phyloP scores from a whole-genome alignment of 2,888 invertebrate genomes.

The Lysandra coridon region DNA sequence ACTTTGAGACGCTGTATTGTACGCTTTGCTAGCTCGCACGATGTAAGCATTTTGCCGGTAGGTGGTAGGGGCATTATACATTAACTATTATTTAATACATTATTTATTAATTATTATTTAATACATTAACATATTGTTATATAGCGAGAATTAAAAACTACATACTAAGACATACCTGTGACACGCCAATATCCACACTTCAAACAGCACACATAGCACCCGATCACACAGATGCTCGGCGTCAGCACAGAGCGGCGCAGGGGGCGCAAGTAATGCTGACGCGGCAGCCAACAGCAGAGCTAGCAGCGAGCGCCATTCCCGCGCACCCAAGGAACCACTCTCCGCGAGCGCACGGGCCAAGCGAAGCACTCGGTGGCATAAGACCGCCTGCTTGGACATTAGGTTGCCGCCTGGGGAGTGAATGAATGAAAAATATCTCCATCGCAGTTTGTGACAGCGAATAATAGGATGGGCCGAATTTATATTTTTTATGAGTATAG shows the following conservation, averaged over 20 bases:
- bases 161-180: conserved; percentile 59
- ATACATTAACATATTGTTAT: too few species aligned
- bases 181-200: conserved; percentile 84
- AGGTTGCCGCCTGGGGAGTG: conserved; percentile 87
- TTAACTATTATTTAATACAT: too few species aligned
- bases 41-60: too few species aligned
- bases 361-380: conserved; percentile 94
- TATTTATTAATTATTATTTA: too few species aligned
- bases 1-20: too few species aligned
- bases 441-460: neutral
- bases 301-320: conserved; percentile 95
- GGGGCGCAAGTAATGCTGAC: conserved; percentile 94
- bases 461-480: neutral
- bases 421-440: neutral
- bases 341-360: conserved; percentile 86
- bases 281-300: conserved; percentile 91
- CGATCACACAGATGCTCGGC: conserved; percentile 97
- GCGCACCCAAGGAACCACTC: conserved; percentile 83
- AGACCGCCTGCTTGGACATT: conserved; percentile 94
- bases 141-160: too few species aligned
- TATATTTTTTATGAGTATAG: too few species aligned
- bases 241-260: conserved; percentile 96
- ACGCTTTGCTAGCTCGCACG: too few species aligned
- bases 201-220: conserved; percentile 95
- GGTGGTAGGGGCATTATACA: too few species aligned